phyloP scores from a whole-genome alignment of 2,888 invertebrate species.

The Atrina japonica region DNA sequence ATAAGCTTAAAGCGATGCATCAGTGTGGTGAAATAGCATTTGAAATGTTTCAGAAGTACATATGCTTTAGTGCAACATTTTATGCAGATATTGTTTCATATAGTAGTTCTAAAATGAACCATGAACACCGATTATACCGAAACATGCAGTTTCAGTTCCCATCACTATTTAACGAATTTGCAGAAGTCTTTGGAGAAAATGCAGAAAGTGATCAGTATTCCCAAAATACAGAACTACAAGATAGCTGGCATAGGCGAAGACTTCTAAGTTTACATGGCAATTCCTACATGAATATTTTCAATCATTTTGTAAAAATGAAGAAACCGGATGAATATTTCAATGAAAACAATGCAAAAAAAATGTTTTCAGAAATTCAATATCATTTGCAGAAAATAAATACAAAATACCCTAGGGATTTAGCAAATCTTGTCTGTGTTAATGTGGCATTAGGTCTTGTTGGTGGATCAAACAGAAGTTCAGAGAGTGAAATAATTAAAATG shows the following conservation, averaged over 20 bases:
- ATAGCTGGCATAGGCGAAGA: conserved; percentile 17
- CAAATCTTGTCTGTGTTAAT: conserved; percentile 27
- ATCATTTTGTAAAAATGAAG: neutral
- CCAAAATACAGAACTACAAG: neutral
- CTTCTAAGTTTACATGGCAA: conserved; percentile 18
- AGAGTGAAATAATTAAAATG: neutral
- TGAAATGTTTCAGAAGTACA: conserved; percentile 2
- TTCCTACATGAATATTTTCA: conserved; percentile 25
- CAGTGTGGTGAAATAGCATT: conserved; percentile 17
- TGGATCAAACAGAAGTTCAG: conserved; percentile 9
- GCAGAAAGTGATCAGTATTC: neutral
- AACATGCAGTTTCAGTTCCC: conserved; percentile 5
- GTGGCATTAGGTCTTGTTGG: conserved; percentile 21
- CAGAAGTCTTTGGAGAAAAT: conserved; percentile 8
- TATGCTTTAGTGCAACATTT: conserved; percentile 26
- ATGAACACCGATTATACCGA: conserved; percentile 13
- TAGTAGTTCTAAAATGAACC: neutral
- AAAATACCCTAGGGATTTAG: conserved; percentile 12
- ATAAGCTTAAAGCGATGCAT: neutral
- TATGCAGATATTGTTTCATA: conserved; percentile 1
- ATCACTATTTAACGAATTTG: neutral
- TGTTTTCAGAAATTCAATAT: neutral
- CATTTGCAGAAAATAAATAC: conserved; percentile 11
- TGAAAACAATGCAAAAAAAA: neutral
- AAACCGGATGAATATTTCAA: neutral